Evolutionary conservation across 1,140 invertebrate genomes (phyloP).

Genomic region (Calliphora vicina): DNA sequence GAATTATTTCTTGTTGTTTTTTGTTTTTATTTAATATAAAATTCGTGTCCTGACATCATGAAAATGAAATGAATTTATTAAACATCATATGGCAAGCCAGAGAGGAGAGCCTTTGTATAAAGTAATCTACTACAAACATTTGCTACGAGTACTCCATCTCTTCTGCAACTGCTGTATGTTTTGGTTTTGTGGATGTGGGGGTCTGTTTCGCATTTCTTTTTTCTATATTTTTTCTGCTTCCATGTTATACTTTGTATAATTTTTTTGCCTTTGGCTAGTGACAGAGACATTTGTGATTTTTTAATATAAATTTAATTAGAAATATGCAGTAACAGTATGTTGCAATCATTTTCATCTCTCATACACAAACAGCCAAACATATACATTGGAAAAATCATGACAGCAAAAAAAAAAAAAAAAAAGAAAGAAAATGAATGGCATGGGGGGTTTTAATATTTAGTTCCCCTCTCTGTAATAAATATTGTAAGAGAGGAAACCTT

Average conservation of each 20-base stretch:
- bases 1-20: neutral
- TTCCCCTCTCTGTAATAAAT: neutral
- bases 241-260: neutral
- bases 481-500: neutral
- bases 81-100: neutral
- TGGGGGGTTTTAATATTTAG: neutral
- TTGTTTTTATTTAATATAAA: neutral
- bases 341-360: neutral
- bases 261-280: constrained; percentile 10
- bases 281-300: constrained; percentile 24
- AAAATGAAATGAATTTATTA: constrained; percentile 15
- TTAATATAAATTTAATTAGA: constrained; percentile 33
- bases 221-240: neutral
- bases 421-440: neutral
- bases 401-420: neutral
- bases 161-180: neutral
- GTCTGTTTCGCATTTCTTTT: neutral
- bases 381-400: neutral
- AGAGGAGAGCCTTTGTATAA: neutral
- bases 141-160: too few species aligned
- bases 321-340: constrained; percentile 11
- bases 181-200: neutral
- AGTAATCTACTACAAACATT: neutral
- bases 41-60: constrained; percentile 6
- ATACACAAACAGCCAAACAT: neutral